Base-by-base conservation (phyloP, 2,888 invertebrate genomes). In the Harpagoxenus sublaevis region DNA sequence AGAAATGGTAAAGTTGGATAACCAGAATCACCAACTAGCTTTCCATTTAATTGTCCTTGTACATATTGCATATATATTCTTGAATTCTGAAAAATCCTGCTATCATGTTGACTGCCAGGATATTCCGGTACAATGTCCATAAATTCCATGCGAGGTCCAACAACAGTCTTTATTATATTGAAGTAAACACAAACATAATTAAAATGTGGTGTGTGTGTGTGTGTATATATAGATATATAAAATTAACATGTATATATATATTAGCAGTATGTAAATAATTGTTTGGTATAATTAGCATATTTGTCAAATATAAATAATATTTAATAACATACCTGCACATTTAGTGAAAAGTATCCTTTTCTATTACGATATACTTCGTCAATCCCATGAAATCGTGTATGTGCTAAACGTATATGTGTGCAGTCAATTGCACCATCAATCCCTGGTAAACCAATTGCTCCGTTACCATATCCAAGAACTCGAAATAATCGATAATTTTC, bases 1-100 rank as follows among this genome's bases (percentile, higher is more conserved):
- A 87, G 55, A 79, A 88, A 89, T 51, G 87, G 65, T 65, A 83
- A 68, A 75, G 83, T 71, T 15, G 86, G 70, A 83, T 89, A 88
- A n/a, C 87, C 86, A 60, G 77, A 63, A 66, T 89, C 87, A 4
- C 88, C 89, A 42, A 89, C 82, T 1, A 89, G 48, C 39, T 73
- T 63, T 35, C 68, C 66, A 63, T 31, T 53, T 15, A 78, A 63
- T 10, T 31, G 6, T 35, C 12, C 8, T 18, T 45, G 10, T 8
- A 42, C 9, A 9, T 65, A 78, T 8, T n/a, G 28, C 23, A 53
- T 53, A 35, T 65, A 68, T 45, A 78, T 10, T 39, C 31, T 66
- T 2, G 78, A 68, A 66, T 66, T 78, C 23, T 77, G 65, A 15
- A 77, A 51, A 4, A 77, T 77, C 0, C 63, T 10, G 3, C 51